Evolutionary conservation across 2,888 invertebrate species (phyloP).

Genomic region (Euproctis similis): DNA sequence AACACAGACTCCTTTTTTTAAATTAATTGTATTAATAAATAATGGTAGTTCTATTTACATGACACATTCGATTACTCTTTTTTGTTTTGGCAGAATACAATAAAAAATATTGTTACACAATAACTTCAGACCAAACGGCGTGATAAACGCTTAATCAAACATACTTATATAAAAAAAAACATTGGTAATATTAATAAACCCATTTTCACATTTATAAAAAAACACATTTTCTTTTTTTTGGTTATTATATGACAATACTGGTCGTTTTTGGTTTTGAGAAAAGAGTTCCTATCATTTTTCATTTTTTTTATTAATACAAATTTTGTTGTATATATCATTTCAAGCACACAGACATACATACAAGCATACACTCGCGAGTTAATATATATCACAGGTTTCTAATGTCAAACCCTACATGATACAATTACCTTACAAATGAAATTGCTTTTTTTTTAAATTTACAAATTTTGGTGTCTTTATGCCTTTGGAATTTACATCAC

Average conservation of each 20-base stretch:
- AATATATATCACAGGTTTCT: slow-evolving; percentile 69
- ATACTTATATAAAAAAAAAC: slow-evolving; percentile 34
- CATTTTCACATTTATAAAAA: slow-evolving; percentile 34
- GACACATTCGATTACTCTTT: slow-evolving; percentile 73
- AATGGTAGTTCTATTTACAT: slow-evolving; percentile 77
- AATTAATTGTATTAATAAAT: slow-evolving; percentile 77
- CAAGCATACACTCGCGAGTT: slow-evolving; percentile 61
- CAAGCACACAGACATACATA: slow-evolving; percentile 54
- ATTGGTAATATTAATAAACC: slow-evolving; percentile 57
- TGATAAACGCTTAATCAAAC: slow-evolving; percentile 24
- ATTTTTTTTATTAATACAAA: slow-evolving; percentile 13
- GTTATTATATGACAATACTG: slow-evolving; percentile 67
- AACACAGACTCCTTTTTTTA: slow-evolving; percentile 46
- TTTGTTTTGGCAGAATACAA: slow-evolving; percentile 75
- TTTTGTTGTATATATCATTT: slow-evolving; percentile 14
- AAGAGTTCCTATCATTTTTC: slow-evolving; percentile 6
- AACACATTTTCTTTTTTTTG: slow-evolving; percentile 47
- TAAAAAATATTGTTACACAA: slow-evolving; percentile 71
- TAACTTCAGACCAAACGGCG: slow-evolving; percentile 34
- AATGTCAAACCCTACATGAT: slow-evolving; percentile 68
- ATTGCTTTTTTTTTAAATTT: slow-evolving; percentile 23
- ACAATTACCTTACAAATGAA: slow-evolving; percentile 45
- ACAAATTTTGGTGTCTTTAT: slow-evolving; percentile 36
- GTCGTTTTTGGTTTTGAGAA: slow-evolving; percentile 63
- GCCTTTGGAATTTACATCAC: too few species aligned